These are phyloP conservation scores for Nerophis lumbriciformis DNA, from an alignment of 2,113 vertebrate species.

Conservation along the genomic window DNA sequence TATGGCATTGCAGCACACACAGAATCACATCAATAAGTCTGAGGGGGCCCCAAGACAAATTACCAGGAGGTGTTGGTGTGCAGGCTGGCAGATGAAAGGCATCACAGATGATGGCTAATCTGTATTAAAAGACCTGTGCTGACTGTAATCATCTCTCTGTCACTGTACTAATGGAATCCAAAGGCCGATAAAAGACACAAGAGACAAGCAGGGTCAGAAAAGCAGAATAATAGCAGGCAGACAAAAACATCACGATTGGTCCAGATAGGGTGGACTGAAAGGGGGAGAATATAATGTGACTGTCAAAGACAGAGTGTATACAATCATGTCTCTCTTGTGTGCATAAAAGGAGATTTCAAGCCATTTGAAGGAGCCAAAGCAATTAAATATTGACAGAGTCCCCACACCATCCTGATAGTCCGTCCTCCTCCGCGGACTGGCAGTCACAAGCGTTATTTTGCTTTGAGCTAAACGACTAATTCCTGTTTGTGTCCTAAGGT, in stretches of 20 bases:
- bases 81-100: constrained; percentile 50
- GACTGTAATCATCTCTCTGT: constrained; percentile 57
- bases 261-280: constrained; percentile 19
- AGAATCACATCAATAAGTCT: constrained; percentile 35
- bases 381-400: constrained; percentile 65
- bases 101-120: constrained; percentile 52
- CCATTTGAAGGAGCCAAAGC: constrained; percentile 51
- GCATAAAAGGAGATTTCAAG: constrained; percentile 54
- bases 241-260: constrained; percentile 30
- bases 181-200: constrained; percentile 38
- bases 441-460: constrained; percentile 59
- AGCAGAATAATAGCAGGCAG: constrained; percentile 17
- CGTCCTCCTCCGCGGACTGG: constrained; percentile 46
- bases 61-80: constrained; percentile 19
- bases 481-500: constrained; percentile 6
- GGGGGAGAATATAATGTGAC: constrained; percentile 24
- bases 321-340: constrained; percentile 40
- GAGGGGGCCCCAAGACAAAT: constrained; percentile 34
- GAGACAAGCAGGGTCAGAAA: constrained; percentile 31
- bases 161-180: constrained; percentile 53
- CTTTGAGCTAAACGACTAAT: constrained; percentile 74
- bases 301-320: constrained; percentile 29
- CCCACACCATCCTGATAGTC: constrained; percentile 25
- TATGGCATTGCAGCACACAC: constrained; percentile 32
- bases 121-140: constrained; percentile 48